Conservation (phyloP, 1,140 invertebrate genomes). For the Linepithema humile region DNA sequence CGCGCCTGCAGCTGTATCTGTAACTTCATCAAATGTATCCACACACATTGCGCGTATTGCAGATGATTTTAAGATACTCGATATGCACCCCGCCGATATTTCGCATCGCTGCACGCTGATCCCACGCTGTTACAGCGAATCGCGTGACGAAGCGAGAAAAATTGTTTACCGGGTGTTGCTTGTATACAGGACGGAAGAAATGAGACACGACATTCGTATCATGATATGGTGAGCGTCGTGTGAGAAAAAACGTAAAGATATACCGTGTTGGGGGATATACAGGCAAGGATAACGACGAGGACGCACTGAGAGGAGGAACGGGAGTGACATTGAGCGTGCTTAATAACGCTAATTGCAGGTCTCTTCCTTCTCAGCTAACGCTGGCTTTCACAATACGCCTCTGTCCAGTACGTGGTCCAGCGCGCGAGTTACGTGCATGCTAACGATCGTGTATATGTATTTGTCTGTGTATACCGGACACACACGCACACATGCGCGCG, state of each 20-base stretch:
- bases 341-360: slow-evolving; percentile 68
- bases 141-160: neutral
- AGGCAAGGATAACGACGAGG: slow-evolving; percentile 6
- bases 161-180: slow-evolving; percentile 4
- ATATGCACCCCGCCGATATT: neutral
- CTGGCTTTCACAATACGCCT: slow-evolving; percentile 67
- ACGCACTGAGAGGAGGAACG: slow-evolving; percentile 39
- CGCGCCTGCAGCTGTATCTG: neutral
- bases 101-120: neutral
- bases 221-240: neutral
- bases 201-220: slow-evolving; percentile 14
- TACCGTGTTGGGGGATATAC: neutral
- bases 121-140: neutral
- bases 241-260: slow-evolving; percentile 12
- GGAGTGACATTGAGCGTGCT: slow-evolving; percentile 54
- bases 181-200: neutral
- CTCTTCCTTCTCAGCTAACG: slow-evolving; percentile 37
- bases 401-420: neutral
- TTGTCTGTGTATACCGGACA: neutral
- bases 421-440: slow-evolving; percentile 9
- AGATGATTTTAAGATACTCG: neutral
- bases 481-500: neutral
- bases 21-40: neutral
- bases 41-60: neutral
- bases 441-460: slow-evolving; percentile 35